These are phyloP conservation scores for Epinephelus coioides DNA, from an alignment of 2,797 vertebrate genomes.

Conservation along the genomic window DNA sequence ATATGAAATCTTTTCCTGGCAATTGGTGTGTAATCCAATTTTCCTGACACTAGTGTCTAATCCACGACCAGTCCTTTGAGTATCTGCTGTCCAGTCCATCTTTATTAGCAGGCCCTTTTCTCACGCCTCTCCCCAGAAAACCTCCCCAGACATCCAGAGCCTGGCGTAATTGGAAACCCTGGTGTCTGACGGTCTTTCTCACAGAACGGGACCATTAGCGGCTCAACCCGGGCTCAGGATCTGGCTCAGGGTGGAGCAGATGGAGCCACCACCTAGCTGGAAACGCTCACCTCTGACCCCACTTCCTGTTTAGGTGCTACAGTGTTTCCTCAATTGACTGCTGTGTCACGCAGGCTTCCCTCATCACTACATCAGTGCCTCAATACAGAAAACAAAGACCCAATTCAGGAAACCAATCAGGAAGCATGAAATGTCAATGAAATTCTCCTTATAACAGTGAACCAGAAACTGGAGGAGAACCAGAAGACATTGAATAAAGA, in stretches of 20 bases:
- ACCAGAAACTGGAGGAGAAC: background rate
- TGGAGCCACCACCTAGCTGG: conserved; percentile 53
- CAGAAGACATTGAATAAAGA: background rate
- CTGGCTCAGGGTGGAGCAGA: conserved; percentile 59
- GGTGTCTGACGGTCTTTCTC: conserved; percentile 54
- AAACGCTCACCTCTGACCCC: conserved; percentile 77
- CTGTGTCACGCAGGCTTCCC: background rate
- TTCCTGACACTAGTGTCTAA: conserved; percentile 65
- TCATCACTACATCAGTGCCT: background rate
- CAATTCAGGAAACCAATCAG: conserved; percentile 52
- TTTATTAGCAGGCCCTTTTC: conserved; percentile 59
- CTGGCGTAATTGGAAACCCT: conserved; percentile 76
- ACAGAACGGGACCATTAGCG: conserved; percentile 57
- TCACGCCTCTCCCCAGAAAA: conserved; percentile 66
- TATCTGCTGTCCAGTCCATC: conserved; percentile 63
- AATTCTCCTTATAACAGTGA: background rate
- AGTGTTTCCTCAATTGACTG: conserved; percentile 62
- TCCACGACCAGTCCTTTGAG: conserved; percentile 65
- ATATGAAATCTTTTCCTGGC: conserved; percentile 57
- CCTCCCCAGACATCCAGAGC: conserved; percentile 65
- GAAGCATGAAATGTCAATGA: conserved; percentile 22
- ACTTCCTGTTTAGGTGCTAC: conserved; percentile 79
- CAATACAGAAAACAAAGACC: conserved; percentile 49
- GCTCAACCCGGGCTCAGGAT: conserved; percentile 43
- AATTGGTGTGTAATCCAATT: conserved; percentile 72